Base-by-base conservation (phyloP, 1,140 invertebrate genomes). In the Lepidurus apus region DNA sequence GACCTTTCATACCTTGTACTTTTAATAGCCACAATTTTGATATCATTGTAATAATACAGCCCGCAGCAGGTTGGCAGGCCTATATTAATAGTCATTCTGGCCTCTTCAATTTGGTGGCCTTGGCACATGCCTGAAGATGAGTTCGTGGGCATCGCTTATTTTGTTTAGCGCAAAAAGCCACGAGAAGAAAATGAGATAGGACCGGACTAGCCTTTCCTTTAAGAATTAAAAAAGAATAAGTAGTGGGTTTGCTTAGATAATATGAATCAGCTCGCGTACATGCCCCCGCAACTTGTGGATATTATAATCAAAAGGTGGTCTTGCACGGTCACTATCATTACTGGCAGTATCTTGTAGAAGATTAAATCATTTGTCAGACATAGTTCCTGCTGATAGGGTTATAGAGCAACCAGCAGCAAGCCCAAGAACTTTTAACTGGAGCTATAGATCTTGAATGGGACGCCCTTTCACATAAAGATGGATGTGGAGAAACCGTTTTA, bases 231-330 rank as follows among this genome's bases (percentile, higher is more conserved):
- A 65, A 65, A 21, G 53, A 13, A 1, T 65, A 65, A 65, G 53
- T 65, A 65, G 17, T 9, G 53, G 53, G 53, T 65, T 11, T 65
- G 53, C 13, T 17, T 17, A 9, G 17, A 17, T 65, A 65, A 65
- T 65, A 65, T n/a, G 53, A 65, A 65, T 65, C 53, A 65, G 53
- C 53, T 65, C 53, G 53, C 21, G 53, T 65, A 34, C 34, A n/a
- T 65, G 53, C 53, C 21, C 21, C 53, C 53, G 53, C 21, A 65
- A 65, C 9, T 7, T n/a, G 53, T 9, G 53, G 21, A 65, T n/a
- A 65, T n/a, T 65, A 65, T n/a, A 7, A 65, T 21, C 17, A 65
- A 7, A 65, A 65, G 17, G 9, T 65, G 21, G 17, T 21, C 53
- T 65, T n/a, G 17, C 53, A n/a, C 6, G 53, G 53, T 17, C 21